Evolutionary conservation across 2,113 vertebrate genomes (phyloP).

Genomic region (Malurus elegans): DNA sequence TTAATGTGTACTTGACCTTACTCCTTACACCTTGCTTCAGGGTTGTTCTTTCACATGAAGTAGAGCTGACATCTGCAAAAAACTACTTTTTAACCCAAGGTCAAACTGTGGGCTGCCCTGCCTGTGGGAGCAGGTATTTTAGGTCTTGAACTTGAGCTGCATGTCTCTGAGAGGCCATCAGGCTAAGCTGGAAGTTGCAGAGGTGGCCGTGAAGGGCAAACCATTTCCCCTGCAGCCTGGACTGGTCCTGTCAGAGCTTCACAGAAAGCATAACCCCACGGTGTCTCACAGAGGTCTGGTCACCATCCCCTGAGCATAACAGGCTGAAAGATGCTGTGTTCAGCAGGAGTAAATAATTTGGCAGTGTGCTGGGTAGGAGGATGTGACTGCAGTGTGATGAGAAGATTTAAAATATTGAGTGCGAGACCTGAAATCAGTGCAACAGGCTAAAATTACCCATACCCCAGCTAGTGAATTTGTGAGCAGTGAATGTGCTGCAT

Average conservation of each 20-base stretch:
- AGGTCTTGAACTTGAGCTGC: not conserved
- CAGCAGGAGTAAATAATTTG: not conserved
- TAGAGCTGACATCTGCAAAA: not conserved
- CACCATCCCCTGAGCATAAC: not conserved
- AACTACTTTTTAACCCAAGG: not conserved
- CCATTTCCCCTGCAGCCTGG: not conserved
- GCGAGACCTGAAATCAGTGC: fast-evolving
- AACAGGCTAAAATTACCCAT: not conserved
- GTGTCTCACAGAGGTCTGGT: not conserved
- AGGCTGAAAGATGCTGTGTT: fast-evolving
- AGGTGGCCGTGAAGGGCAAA: not conserved
- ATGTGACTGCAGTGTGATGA: not conserved
- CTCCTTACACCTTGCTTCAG: not conserved
- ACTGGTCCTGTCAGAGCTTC: not conserved
- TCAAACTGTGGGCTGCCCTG: not conserved
- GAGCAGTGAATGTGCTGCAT: fast-evolving
- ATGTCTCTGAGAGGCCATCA: not conserved
- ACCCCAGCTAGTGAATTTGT: not conserved
- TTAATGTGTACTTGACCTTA: not conserved
- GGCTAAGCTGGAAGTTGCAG: not conserved
- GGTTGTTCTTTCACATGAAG: not conserved
- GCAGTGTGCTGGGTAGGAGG: not conserved
- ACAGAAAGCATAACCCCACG: fast-evolving
- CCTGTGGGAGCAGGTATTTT: not conserved
- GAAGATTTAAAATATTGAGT: not conserved